Conservation (phyloP, 2,888 invertebrate genomes). For the Drosophila conformis region DNA sequence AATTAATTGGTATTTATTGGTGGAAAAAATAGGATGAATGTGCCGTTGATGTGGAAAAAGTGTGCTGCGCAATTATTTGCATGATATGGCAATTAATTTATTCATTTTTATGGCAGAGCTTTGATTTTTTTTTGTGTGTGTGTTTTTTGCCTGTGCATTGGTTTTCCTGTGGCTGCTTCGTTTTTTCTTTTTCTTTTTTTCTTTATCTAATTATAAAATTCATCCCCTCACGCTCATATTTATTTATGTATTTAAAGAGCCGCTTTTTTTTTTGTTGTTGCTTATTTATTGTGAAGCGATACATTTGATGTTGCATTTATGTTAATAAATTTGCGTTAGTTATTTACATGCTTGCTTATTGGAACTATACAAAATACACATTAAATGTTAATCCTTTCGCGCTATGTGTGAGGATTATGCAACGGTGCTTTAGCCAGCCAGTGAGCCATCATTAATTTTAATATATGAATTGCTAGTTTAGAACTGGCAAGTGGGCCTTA, state of each 20-base stretch:
- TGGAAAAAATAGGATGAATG: conserved; percentile 26
- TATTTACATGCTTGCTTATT: conserved; percentile 67
- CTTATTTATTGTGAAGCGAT: conserved; percentile 35
- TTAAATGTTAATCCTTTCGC: conserved; percentile 51
- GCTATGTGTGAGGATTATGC: conserved; percentile 12
- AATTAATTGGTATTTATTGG: conserved; percentile 52
- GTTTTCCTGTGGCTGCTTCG: conserved; percentile 13
- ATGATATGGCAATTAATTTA: conserved; percentile 69
- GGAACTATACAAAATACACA: conserved; percentile 64
- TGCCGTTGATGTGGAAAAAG: conserved; percentile 42
- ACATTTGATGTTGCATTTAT: conserved; percentile 59
- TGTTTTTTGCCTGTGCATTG: conserved; percentile 12
- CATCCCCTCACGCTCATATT: conserved; percentile 25
- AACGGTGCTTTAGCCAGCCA: conserved; percentile 7
- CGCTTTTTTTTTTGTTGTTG: not conserved
- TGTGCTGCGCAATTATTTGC: conserved; percentile 62
- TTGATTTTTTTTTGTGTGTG: not conserved
- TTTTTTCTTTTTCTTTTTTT: conserved; percentile 3
- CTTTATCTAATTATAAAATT: conserved; percentile 60
- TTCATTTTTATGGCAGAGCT: conserved; percentile 55
- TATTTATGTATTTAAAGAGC: conserved; percentile 58
- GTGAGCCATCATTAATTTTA: not conserved
- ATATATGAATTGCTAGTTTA: conserved; percentile 40
- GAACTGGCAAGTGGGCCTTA: conserved; percentile 36
- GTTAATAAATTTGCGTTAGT: conserved; percentile 55